phyloP scores from a whole-genome alignment of 2,113 vertebrate species.

The Tenebrosternarchus preto region DNA sequence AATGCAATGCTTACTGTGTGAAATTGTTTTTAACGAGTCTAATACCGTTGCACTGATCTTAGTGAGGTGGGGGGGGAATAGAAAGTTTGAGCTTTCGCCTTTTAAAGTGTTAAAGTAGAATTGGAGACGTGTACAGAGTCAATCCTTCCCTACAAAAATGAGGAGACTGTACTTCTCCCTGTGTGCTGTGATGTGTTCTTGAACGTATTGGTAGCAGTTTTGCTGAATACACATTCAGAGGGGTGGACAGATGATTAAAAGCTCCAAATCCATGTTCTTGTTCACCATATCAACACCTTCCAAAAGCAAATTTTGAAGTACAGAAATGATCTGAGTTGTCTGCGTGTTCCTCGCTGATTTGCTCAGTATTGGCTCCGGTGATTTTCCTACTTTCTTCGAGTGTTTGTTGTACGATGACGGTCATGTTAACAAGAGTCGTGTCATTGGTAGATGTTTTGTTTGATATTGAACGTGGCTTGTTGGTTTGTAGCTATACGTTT shows the following conservation, averaged over 20 bases:
- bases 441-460: slow-evolving; percentile 33
- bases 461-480: slow-evolving; percentile 31
- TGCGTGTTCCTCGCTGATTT: slow-evolving; percentile 10
- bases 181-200: slow-evolving; percentile 13
- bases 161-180: neutral
- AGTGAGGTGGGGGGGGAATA: slow-evolving; percentile 7
- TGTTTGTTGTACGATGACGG: slow-evolving; percentile 44
- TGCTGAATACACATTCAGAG: slow-evolving; percentile 6
- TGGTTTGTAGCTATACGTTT: slow-evolving; percentile 37
- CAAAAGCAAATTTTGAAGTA: no score
- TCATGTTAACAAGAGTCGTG: slow-evolving; percentile 24
- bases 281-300: no score
- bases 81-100: slow-evolving; percentile 17
- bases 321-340: neutral
- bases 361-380: neutral
- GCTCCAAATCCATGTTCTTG: neutral
- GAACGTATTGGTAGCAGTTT: slow-evolving; percentile 16
- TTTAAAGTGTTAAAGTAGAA: slow-evolving; percentile 5
- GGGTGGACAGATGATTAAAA: neutral
- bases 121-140: neutral
- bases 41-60: slow-evolving; percentile 26
- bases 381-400: slow-evolving; percentile 22
- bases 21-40: slow-evolving; percentile 45
- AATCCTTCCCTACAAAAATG: neutral
- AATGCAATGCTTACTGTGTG: slow-evolving; percentile 27